These are phyloP conservation scores for Craniophora ligustri DNA, from an alignment of 2,888 invertebrate genomes.

Conservation along the genomic window DNA sequence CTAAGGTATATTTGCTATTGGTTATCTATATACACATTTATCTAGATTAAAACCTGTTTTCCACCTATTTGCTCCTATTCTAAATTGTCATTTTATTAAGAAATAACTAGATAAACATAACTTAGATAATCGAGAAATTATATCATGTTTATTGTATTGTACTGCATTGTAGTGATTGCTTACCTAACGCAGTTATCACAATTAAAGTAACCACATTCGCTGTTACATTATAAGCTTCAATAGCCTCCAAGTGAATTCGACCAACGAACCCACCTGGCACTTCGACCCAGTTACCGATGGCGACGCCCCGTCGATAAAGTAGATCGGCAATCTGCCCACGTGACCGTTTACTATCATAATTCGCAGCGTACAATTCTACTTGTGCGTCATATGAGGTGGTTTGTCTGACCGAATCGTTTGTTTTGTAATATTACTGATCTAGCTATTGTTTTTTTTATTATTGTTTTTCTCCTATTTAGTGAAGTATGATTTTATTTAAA, in stretches of 20 bases:
- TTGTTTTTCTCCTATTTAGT: no score
- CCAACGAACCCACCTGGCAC: constrained; percentile 52
- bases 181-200: not conserved
- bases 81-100: no score
- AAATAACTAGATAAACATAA: no score
- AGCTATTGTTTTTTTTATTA: not conserved
- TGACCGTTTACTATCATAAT: constrained; percentile 52
- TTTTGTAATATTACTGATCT: constrained; percentile 7
- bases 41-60: no score
- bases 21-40: no score
- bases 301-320: constrained; percentile 63
- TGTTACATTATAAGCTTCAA: constrained; percentile 2
- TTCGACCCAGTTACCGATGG: constrained; percentile 45
- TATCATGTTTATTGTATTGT: no score
- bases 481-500: no score
- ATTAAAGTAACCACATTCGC: not conserved
- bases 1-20: no score
- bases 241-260: constrained; percentile 31
- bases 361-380: constrained; percentile 29
- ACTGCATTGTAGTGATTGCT: no score
- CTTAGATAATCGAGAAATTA: no score
- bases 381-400: constrained; percentile 17
- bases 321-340: constrained; percentile 65
- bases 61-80: no score
- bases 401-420: constrained; percentile 27